Conservation (phyloP, 1,140 invertebrate genomes). For the Cephus cinctus region DNA sequence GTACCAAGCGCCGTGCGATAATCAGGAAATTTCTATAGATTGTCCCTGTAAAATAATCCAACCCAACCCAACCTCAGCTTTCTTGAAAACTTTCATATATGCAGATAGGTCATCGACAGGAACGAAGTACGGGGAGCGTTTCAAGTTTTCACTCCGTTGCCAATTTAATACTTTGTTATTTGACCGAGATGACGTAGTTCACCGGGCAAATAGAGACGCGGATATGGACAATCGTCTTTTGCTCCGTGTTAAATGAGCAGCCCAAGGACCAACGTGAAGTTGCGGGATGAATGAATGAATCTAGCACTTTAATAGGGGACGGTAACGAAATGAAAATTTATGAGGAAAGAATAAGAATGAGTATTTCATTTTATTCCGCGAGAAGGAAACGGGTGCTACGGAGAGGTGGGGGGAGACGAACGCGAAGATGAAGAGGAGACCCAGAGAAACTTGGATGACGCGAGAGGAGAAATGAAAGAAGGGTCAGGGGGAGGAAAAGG, state of each 20-base stretch:
- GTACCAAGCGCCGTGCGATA: no score
- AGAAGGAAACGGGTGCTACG: no score
- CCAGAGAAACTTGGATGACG: neutral
- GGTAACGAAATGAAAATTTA: conserved; percentile 23
- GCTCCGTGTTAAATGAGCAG: neutral
- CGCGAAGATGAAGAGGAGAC: conserved; percentile 1
- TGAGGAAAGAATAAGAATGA: conserved; percentile 19
- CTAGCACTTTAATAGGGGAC: neutral
- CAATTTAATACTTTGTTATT: no score
- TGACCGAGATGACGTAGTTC: no score
- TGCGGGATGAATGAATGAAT: neutral
- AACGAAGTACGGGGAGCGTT: no score
- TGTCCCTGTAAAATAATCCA: no score
- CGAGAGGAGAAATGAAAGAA: neutral
- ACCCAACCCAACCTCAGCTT: no score
- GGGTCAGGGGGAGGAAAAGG: neutral
- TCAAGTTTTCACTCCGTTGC: no score
- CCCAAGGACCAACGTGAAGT: neutral
- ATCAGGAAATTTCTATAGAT: no score
- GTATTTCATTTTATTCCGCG: conserved; percentile 23
- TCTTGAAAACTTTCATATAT: no score
- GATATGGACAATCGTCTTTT: neutral
- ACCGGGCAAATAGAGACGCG: no score
- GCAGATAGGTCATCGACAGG: no score
- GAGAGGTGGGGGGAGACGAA: conserved; percentile 4